A percentile compares a stretch with the other conserved stretches of the same genome.
Evolutionary conservation across 2,113 vertebrate genomes (phyloP).

Genomic region (Oceanites oceanicus): DNA sequence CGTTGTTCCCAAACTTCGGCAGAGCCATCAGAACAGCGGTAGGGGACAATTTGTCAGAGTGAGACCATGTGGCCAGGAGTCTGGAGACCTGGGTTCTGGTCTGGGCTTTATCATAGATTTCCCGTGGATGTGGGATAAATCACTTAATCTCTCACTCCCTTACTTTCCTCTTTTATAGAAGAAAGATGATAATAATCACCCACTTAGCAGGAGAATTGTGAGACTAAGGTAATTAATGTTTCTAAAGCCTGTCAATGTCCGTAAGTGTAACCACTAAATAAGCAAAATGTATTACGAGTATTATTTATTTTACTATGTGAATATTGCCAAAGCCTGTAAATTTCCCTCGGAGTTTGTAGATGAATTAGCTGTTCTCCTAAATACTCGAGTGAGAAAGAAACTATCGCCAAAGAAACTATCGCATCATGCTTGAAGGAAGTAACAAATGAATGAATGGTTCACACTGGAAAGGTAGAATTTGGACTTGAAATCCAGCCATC

Average conservation of each 20-base stretch:
- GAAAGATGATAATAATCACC: slow-evolving; percentile 19
- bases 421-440: neutral
- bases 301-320: slow-evolving; percentile 25
- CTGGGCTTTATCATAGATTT: slow-evolving; percentile 33
- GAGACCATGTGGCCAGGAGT: neutral
- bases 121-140: slow-evolving; percentile 1
- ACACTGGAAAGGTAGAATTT: neutral
- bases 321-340: slow-evolving; percentile 1
- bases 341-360: neutral
- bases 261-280: neutral
- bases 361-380: slow-evolving; percentile 19
- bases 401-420: neutral
- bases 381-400: neutral
- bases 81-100: neutral
- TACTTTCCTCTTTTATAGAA: neutral
- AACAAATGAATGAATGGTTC: neutral
- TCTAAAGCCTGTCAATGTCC: neutral
- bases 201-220: neutral
- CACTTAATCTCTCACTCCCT: neutral
- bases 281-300: neutral
- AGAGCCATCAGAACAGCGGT: neutral
- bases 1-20: neutral
- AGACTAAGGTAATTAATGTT: neutral
- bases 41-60: neutral
- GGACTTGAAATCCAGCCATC: neutral